Conservation (phyloP, 2,113 vertebrate genomes). For the Tragelaphus imberbis region DNA sequence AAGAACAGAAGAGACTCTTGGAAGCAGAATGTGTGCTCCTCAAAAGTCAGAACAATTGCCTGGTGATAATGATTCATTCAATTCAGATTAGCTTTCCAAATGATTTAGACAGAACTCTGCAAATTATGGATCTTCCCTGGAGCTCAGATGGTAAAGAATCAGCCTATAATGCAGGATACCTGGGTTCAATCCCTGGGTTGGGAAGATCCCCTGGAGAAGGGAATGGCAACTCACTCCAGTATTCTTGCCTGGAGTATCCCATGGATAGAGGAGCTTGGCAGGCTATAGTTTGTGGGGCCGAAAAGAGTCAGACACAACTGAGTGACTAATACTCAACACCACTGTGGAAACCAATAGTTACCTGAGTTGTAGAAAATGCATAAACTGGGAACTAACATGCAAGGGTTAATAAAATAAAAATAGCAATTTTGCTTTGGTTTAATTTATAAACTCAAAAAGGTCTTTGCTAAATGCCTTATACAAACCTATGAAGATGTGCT, state of each 20-base stretch:
- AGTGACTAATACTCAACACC: accelerated
- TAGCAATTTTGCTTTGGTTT: too few species aligned
- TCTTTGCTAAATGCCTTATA: too few species aligned
- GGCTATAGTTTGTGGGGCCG: not conserved
- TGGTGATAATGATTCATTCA: slow-evolving; percentile 43
- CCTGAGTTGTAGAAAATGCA: too few species aligned
- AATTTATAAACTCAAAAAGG: too few species aligned
- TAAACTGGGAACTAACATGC: too few species aligned
- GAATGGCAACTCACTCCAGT: not conserved
- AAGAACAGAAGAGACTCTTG: slow-evolving; percentile 45
- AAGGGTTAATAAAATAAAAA: not conserved
- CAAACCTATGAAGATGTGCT: too few species aligned
- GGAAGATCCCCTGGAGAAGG: not conserved
- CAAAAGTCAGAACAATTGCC: slow-evolving; percentile 7
- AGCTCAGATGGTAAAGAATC: not conserved
- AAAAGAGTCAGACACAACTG: not conserved
- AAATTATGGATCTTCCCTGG: not conserved
- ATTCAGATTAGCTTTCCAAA: slow-evolving; percentile 30
- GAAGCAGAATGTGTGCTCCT: not conserved
- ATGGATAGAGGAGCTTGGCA: not conserved
- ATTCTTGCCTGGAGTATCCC: not conserved
- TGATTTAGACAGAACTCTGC: slow-evolving; percentile 27
- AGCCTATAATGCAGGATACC: not conserved
- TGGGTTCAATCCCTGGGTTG: not conserved
- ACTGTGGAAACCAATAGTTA: not conserved